Base-by-base conservation (phyloP, 2,888 invertebrate genomes). In the Euplexia lucipara region DNA sequence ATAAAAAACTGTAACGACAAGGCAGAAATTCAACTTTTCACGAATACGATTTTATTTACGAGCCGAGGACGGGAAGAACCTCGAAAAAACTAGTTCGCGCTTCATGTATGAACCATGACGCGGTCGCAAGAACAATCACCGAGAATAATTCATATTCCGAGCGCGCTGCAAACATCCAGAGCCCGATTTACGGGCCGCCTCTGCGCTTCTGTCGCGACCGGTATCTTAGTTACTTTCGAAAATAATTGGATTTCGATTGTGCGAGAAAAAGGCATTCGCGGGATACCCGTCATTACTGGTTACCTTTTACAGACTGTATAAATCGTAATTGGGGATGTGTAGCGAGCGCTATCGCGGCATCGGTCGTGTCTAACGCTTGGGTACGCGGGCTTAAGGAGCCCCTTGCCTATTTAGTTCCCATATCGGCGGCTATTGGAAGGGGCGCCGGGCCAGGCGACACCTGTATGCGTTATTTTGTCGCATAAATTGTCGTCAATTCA, bases 71-170 rank as follows among this genome's bases (percentile, higher is more conserved):
- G 84, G 78, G 85, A 83, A 84, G 83, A 83, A 85, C 86, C 83
- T 89, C 87, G 86, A 90, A 91, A 94, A 94, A 94, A 93, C 92
- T 94, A 95, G 93, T 91, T 92, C 91, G 89, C 91, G 91, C 93
- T 95, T 95, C 94, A 95, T 94, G 95, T 95, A 94, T 95, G 95
- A 95, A 95, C 93, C 95, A 95, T 95, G 94, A 92, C 91, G 91
- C 87, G 90, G 90, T 84, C 88, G 90, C 92, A 94, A 92, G 93
- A 93, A 95, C 94, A 94, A 95, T 93, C 92, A 92, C 89, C 85
- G 85, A 86, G 93, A 94, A 95, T 95, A 95, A 95, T 95, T 95
- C 94, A 95, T 95, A 94, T 94, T 95, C 94, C 86, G 91, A 91
- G 91, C 92, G 94, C 93, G 92, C 92, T 91, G 92, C 92, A 91